These are phyloP conservation scores for Coregonus ussuriensis DNA, from an alignment of 2,797 vertebrate species.

Conservation along the genomic window DNA sequence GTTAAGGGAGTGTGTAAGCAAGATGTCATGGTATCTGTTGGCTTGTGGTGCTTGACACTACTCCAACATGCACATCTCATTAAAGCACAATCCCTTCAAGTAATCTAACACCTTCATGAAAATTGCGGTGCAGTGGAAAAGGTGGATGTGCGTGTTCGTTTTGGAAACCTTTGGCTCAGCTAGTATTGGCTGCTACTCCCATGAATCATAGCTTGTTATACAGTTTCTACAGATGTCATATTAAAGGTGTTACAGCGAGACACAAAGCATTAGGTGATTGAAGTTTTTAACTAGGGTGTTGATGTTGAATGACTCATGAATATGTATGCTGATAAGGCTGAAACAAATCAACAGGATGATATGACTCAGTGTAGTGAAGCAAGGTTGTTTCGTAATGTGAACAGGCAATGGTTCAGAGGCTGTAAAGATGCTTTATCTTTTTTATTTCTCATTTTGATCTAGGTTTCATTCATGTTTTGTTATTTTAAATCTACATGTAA, in stretches of 20 bases:
- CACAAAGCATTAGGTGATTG: conserved; percentile 3
- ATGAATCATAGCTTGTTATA: conserved; percentile 27
- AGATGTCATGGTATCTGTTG: conserved; percentile 12
- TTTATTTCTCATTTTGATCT: not conserved
- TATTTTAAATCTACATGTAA: not conserved
- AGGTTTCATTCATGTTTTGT: not conserved
- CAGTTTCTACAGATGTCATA: conserved; percentile 24
- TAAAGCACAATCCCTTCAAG: conserved; percentile 17
- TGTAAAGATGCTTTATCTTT: not conserved
- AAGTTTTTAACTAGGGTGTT: not conserved
- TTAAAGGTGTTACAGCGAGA: conserved; percentile 9
- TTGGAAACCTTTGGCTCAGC: not conserved
- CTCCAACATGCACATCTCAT: not conserved
- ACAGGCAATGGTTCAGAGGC: not conserved
- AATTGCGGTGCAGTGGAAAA: conserved; percentile 8
- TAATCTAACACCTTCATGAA: conserved; percentile 39
- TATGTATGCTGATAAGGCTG: not conserved
- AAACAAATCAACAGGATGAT: not conserved
- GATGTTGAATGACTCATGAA: not conserved
- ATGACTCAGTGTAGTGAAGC: not conserved
- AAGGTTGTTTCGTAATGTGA: not conserved
- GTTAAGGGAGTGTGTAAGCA: conserved; percentile 19
- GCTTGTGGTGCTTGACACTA: not conserved
- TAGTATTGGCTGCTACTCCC: conserved; percentile 7
- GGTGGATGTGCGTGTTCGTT: conserved; percentile 3